Evolutionary conservation across 2,888 invertebrate species (phyloP), one percentile per base, ranked within the genome.

Genomic region (Pollenia angustigena): DNA sequence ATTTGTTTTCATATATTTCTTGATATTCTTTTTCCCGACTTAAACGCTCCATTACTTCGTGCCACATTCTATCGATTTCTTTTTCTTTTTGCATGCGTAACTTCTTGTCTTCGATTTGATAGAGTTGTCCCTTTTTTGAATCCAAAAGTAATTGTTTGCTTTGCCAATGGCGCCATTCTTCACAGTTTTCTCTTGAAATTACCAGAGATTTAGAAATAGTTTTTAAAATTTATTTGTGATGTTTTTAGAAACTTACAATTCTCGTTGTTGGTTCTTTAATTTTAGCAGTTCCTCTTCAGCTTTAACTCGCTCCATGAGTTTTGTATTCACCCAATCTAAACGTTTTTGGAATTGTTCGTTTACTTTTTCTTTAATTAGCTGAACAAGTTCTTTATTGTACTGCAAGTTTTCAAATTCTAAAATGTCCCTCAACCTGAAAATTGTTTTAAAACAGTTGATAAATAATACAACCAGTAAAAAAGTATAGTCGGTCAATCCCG

Each of bases 81-180:
- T 86, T 74, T 72, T 89, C 88, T 46, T 56, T 87, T 40, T 82
- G 72, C 8, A 69, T 68, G 46, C 71, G 46, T 3, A 68, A 10
- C 58, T 85, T 87, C 52, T 87, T 89, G 42, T 88, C 89, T 58
- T 87, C 84, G n/a, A 89, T 89, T 85, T 89, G 89, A 62, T 88
- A 74, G 23, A 87, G 87, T 58, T 89, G 89, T 2, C 85, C 88
- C 48, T 85, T 81, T 78, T 89, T 89, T 42, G 88, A 86, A 54
- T 88, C 89, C 66, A 88, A 40, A 42, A 89, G 85, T 42, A 88
- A 69, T 60, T 88, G 80, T 58, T 88, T 86, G 56, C 86, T 89
- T 72, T 87, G 87, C 10, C 78, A 18, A 10, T 87, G 89, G 4
- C 89, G 87, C 72, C 85, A 76, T 85, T 87, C 84, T 71, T 89